Base-by-base conservation (phyloP, 2,113 vertebrate species). In the Otus sunia region DNA sequence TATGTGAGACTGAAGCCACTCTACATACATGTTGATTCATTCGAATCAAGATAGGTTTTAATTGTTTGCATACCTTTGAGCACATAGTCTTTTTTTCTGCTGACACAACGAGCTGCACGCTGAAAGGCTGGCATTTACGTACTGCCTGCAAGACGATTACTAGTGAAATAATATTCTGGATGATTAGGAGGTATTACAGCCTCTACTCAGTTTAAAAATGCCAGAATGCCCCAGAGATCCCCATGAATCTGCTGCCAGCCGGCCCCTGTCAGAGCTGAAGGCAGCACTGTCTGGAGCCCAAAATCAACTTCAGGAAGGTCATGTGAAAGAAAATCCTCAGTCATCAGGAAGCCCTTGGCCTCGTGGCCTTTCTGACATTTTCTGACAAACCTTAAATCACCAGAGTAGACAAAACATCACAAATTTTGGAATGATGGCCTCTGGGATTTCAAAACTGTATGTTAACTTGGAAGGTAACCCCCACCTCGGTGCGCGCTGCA, bases 191-290 rank as follows among this genome's bases (percentile, higher is more conserved):
- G 94, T 66, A 90, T 90, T 97, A 89, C 83, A 97, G 97, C 93
- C 96, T 80, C 82, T 12, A 34, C 96, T 97, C 96, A 91, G 97
- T 94, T 96, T 81, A 97, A 97, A 98, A 98, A 99, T 99, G 98
- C 98, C 98, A 98, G 98, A 99, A 99, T 98, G 98, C 99, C 99
- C 99, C 98, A 98, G 99, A 98, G 98, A 99, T 98, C 97, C 91
- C 92, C 97, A 97, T 98, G 98, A 98, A 96, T 98, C 98, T 98
- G 98, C 96, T 98, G 97, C 97, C 98, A 98, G 98, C 98, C 98
- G 97, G 98, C 95, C 96, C 92, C 96, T 96, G 94, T 96, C 97
- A 98, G 97, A 96, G 98, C 98, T 98, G 96, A 96, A 97, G 96
- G 95, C 97, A 92, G 92, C 96, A 82, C 97, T 97, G 98, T 98